Evolutionary conservation across 2,888 invertebrate genomes (phyloP), one percentile per base, ranked within the genome.

Genomic region (Lithophane semibrunnea): DNA sequence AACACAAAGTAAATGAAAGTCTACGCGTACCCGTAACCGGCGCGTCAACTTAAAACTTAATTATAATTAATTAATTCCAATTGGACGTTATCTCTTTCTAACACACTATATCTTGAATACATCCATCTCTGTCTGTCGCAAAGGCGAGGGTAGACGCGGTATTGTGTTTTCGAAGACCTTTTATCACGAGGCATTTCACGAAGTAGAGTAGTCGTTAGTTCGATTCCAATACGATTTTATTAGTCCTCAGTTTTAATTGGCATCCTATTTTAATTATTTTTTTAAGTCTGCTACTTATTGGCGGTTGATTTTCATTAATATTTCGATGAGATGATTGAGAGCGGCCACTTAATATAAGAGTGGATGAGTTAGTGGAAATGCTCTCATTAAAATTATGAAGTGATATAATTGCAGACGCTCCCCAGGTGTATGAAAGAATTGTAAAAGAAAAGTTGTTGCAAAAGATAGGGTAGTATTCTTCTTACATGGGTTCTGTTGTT

Each of bases 21-120:
- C 94, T 94, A 94, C 93, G 94, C 94, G 92, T 94, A 94, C 94
- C 94, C 95, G 95, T 96, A 96, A 96, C 96, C 94, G 94, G 95
- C 97, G 97, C 97, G 97, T 97, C 97, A 97, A 98, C 98, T 98
- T 97, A 98, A 96, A 98, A 98, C 98, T 98, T 98, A 98, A 98
- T 98, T 98, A 98, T 98, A 98, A 98, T 98, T 98, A 98, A 98
- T 97, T 97, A 97, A 97, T 97, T 97, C 97, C 97, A 97, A 97
- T 97, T 97, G 97, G 93, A 93, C 92, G 91, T 92, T 91, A 91
- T 96, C 95, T 93, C 93, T 93, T 91, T 96, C 96, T 86, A 91
- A 84, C 95, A 77, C 80, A 88, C 77, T 79, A 84, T 88, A 94
- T 97, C 97, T 97, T 97, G 94, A 93, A 93, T 97, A 94, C 92